A percentile compares a stretch with the other conserved stretches of the same genome.
These are phyloP conservation scores for Rotaria magnacalcarata DNA, from an alignment of 2,888 invertebrate species.

Conservation along the genomic window DNA sequence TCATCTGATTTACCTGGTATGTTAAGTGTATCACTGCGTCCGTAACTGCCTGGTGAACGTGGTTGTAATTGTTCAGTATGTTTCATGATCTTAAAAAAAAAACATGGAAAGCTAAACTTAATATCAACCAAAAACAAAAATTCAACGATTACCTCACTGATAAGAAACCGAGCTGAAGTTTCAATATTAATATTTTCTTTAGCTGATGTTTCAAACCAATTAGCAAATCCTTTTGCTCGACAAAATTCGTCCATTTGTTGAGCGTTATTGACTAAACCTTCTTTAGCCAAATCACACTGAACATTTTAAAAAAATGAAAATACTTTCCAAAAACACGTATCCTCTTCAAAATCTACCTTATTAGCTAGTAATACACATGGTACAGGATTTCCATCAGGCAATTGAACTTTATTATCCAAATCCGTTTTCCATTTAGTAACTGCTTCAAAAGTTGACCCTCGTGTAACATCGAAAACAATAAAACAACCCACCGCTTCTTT, in stretches of 20 bases:
- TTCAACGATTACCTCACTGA: slow-evolving; percentile 19
- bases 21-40: no score
- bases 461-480: slow-evolving; percentile 65
- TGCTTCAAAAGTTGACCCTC: slow-evolving; percentile 64
- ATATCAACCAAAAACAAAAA: background rate
- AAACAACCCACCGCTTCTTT: slow-evolving; percentile 62
- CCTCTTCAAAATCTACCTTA: slow-evolving; percentile 58
- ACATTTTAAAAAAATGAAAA: slow-evolving; percentile 45
- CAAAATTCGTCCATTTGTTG: slow-evolving; percentile 63
- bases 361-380: slow-evolving; percentile 65
- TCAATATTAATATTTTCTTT: slow-evolving; percentile 74
- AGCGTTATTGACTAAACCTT: slow-evolving; percentile 62
- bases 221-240: slow-evolving; percentile 63
- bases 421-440: slow-evolving; percentile 66
- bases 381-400: slow-evolving; percentile 63
- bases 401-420: slow-evolving; percentile 64
- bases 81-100: background rate
- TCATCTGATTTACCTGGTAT: no score
- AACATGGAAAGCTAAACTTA: background rate
- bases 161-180: slow-evolving; percentile 65
- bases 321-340: background rate
- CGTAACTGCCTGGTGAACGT: background rate
- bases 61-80: background rate
- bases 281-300: slow-evolving; percentile 63
- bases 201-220: slow-evolving; percentile 66